phyloP scores from a whole-genome alignment of 2,113 vertebrate genomes.

The Campylorhamphus procurvoides region DNA sequence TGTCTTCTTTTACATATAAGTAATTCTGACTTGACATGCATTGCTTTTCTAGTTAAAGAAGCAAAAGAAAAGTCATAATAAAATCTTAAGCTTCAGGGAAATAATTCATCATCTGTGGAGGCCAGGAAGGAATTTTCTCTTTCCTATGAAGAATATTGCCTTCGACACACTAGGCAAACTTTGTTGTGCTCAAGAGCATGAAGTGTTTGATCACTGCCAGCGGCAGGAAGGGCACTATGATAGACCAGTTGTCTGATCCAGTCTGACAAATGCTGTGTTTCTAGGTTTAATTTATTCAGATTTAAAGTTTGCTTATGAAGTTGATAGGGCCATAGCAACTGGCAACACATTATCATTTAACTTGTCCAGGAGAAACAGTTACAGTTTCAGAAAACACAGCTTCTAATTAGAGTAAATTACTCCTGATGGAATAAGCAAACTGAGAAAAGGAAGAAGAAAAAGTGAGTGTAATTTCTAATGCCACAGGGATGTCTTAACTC shows the following conservation, averaged over 20 bases:
- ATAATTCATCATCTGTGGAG: background rate
- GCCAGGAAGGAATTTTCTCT: background rate
- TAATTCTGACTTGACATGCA: background rate
- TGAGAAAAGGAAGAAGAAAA: constrained; percentile 57
- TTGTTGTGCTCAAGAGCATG: background rate
- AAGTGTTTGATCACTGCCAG: background rate
- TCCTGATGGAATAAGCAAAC: constrained; percentile 71
- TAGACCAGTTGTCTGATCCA: background rate
- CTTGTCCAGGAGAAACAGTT: constrained; percentile 66
- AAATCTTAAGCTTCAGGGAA: background rate
- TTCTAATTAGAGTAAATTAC: constrained; percentile 75
- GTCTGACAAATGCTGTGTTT: constrained; percentile 35
- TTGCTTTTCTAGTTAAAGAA: background rate
- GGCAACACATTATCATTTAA: background rate
- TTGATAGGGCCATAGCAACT: constrained; percentile 31
- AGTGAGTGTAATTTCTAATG: constrained; percentile 71
- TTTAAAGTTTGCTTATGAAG: constrained; percentile 53
- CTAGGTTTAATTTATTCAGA: constrained; percentile 19
- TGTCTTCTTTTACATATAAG: background rate
- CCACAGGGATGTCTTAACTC: constrained; percentile 50
- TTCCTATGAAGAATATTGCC: background rate
- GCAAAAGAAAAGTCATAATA: background rate
- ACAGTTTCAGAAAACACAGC: constrained; percentile 59
- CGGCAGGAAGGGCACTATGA: background rate
- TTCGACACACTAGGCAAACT: background rate